phyloP scores from a whole-genome alignment of 1,140 invertebrate species.

The Temnothorax nylanderi region DNA sequence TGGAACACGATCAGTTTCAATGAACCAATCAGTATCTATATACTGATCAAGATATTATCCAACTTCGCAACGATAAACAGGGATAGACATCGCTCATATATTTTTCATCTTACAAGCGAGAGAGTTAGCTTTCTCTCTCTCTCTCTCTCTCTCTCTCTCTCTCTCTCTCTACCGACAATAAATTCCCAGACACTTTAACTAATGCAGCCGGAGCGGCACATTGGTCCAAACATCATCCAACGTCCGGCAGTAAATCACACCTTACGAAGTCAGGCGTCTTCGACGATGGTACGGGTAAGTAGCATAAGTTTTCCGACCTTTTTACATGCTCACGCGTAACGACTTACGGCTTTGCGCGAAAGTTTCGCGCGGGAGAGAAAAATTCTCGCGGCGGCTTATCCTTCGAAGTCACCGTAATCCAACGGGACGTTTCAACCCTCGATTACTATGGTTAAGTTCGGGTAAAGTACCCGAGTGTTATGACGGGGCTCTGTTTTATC shows the following conservation, averaged over 20 bases:
- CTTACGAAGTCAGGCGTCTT: conserved; percentile 35
- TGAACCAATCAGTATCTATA: background rate
- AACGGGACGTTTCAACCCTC: conserved; percentile 49
- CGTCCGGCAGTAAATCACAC: conserved; percentile 50
- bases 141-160: no score
- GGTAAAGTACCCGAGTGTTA: background rate
- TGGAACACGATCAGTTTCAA: background rate
- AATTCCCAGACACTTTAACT: conserved; percentile 53
- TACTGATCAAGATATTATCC: background rate
- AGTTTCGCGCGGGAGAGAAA: conserved; percentile 39
- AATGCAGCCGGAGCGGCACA: conserved; percentile 45
- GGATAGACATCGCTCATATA: conserved; percentile 6
- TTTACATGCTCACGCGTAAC: conserved; percentile 58
- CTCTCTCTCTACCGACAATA: conserved; percentile 27
- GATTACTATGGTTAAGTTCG: conserved; percentile 52
- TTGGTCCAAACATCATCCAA: conserved; percentile 56
- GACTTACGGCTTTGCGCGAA: conserved; percentile 50
- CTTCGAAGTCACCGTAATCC: conserved; percentile 50
- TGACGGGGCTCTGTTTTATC: conserved; percentile 20
- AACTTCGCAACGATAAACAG: conserved; percentile 1
- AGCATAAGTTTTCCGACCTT: conserved; percentile 55
- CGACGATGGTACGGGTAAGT: conserved; percentile 22
- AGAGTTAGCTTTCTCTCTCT: background rate
- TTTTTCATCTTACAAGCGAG: conserved; percentile 9
- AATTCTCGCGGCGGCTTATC: conserved; percentile 48